phyloP scores from a whole-genome alignment of 2,888 invertebrate species.

The Cabera pusaria region DNA sequence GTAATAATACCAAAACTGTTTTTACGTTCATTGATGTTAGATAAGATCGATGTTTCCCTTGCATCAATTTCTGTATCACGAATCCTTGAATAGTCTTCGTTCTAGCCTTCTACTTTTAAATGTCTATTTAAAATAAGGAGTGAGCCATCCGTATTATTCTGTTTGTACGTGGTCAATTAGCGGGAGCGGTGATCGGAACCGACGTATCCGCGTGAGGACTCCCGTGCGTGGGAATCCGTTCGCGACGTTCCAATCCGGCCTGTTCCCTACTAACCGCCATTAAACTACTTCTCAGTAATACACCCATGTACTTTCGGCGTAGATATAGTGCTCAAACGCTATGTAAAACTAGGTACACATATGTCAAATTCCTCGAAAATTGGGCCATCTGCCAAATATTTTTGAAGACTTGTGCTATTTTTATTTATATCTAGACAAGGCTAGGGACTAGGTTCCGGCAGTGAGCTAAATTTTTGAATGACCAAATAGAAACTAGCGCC shows the following conservation, averaged over 20 bases:
- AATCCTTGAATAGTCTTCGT: no score
- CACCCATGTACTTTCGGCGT: conserved; percentile 10
- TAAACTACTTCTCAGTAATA: not conserved
- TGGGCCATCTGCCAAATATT: conserved; percentile 52
- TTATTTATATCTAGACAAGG: conserved; percentile 39
- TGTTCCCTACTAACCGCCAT: conserved; percentile 3
- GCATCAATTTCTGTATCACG: no score
- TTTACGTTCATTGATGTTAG: no score
- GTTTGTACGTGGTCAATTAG: conserved; percentile 57
- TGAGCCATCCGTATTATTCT: conserved; percentile 36
- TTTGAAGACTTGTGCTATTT: conserved; percentile 43
- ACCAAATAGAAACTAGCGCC: conserved; percentile 30
- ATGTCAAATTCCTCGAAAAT: conserved; percentile 37
- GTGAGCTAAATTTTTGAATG: conserved; percentile 30
- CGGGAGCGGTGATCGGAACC: conserved; percentile 75
- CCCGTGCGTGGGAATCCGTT: conserved; percentile 67
- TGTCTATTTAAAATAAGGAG: conserved; percentile 19
- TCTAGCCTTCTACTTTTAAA: no score
- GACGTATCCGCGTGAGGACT: conserved; percentile 63
- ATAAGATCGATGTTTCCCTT: no score
- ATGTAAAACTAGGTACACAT: conserved; percentile 15
- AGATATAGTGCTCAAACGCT: conserved; percentile 10
- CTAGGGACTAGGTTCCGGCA: conserved; percentile 17
- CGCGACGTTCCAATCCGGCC: conserved; percentile 28
- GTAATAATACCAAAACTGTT: no score